phyloP scores from a whole-genome alignment of 2,888 invertebrate species.

The Drosophila mimica region DNA sequence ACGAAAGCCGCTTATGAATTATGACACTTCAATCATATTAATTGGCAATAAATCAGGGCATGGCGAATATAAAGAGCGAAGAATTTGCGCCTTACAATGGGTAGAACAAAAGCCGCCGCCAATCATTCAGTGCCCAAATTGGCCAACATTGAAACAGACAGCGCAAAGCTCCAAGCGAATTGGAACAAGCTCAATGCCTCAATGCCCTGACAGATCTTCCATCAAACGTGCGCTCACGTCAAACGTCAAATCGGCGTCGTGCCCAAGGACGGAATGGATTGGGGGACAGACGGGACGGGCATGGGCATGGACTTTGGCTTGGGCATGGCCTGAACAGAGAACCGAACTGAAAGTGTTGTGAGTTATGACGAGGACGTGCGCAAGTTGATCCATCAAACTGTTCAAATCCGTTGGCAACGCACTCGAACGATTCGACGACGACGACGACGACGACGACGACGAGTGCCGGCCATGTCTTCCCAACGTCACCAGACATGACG shows the following conservation, averaged over 20 bases:
- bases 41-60: slow-evolving; percentile 80
- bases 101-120: slow-evolving; percentile 78
- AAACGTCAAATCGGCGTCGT: slow-evolving; percentile 71
- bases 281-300: slow-evolving; percentile 17
- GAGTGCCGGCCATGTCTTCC: slow-evolving; percentile 45
- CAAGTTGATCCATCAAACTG: slow-evolving; percentile 80
- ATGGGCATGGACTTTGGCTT: neutral
- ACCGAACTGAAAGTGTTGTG: slow-evolving; percentile 68
- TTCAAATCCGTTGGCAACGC: slow-evolving; percentile 74
- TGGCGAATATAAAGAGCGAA: slow-evolving; percentile 55
- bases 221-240: slow-evolving; percentile 78
- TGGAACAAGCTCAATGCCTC: slow-evolving; percentile 74
- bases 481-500: slow-evolving; percentile 70
- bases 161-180: slow-evolving; percentile 70
- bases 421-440: slow-evolving; percentile 52
- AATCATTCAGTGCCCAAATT: slow-evolving; percentile 78
- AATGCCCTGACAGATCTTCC: slow-evolving; percentile 74
- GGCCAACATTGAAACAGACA: slow-evolving; percentile 80
- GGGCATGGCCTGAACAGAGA: slow-evolving; percentile 19
- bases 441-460: slow-evolving; percentile 33
- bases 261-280: slow-evolving; percentile 46
- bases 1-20: slow-evolving; percentile 63
- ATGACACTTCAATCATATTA: slow-evolving; percentile 82
- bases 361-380: slow-evolving; percentile 78
- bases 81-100: slow-evolving; percentile 42